phyloP scores from a whole-genome alignment of 92 coral and sea anemone species.

The Actinostola sp. region DNA sequence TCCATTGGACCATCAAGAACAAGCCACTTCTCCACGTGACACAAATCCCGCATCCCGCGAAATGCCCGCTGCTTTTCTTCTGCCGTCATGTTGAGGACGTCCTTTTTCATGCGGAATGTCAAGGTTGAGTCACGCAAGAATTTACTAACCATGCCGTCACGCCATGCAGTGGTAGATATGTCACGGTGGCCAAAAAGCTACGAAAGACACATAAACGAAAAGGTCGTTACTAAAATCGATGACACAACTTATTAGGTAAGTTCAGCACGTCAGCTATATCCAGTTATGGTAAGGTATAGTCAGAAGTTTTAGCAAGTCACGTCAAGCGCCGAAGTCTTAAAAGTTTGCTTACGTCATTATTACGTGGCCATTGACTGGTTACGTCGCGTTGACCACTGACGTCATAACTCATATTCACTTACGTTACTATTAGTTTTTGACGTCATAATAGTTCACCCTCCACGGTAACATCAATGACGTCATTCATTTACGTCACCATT shows the following conservation, averaged over 20 bases:
- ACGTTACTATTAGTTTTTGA: too few species aligned
- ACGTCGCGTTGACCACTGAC: too few species aligned
- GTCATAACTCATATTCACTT: too few species aligned
- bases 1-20: conserved; percentile 94
- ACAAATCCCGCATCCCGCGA: conserved; percentile 67
- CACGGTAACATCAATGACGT: too few species aligned
- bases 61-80: conserved; percentile 71
- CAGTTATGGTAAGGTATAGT: too few species aligned
- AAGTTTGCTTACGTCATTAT: too few species aligned
- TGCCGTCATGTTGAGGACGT: conserved; percentile 52
- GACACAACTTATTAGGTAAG: neutral
- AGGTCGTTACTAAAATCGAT: neutral
- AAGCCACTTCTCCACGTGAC: conserved; percentile 83
- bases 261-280: too few species aligned
- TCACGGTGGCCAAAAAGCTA: conserved; percentile 85
- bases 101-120: conserved; percentile 55
- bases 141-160: conserved; percentile 85
- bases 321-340: too few species aligned
- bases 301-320: too few species aligned
- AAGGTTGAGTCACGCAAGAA: conserved; percentile 82
- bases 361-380: too few species aligned
- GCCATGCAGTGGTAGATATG: conserved; percentile 62
- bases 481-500: neutral
- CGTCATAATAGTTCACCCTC: neutral
- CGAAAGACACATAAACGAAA: neutral